phyloP scores from a whole-genome alignment of 1,140 invertebrate genomes.

The Helicoverpa armigera region DNA sequence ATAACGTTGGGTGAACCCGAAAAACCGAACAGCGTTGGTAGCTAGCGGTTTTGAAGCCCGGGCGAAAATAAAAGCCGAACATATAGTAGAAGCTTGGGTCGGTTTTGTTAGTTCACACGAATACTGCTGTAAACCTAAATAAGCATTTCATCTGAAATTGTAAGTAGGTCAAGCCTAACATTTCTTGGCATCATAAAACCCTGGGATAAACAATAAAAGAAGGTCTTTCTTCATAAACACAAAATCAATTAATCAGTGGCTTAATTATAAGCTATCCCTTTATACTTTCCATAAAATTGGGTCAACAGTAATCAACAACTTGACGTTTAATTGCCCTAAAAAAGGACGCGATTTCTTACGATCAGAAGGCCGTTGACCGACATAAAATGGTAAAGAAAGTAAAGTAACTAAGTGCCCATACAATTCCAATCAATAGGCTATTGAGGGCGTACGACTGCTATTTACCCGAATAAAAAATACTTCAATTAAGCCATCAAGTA shows the following conservation, averaged over 20 bases:
- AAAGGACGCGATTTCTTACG: slow-evolving; percentile 14
- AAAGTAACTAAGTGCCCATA: slow-evolving; percentile 20
- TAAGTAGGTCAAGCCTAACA: too few species aligned
- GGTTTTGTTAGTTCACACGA: too few species aligned
- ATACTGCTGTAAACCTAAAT: too few species aligned
- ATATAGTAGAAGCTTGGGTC: too few species aligned
- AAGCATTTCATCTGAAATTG: too few species aligned
- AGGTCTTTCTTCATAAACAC: not conserved
- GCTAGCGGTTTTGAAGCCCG: too few species aligned
- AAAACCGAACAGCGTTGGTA: too few species aligned
- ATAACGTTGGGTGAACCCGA: too few species aligned
- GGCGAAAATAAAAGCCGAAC: too few species aligned
- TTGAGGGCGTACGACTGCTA: slow-evolving; percentile 24
- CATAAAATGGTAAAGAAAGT: slow-evolving; percentile 14
- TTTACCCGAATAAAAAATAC: slow-evolving; percentile 14
- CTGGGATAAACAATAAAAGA: not conserved
- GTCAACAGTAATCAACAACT: slow-evolving; percentile 22
- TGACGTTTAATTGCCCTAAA: slow-evolving; percentile 13
- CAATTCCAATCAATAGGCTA: slow-evolving; percentile 16
- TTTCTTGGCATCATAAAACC: not conserved
- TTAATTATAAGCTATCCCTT: not conserved
- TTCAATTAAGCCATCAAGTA: not conserved
- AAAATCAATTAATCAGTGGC: not conserved
- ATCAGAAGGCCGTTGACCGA: not conserved
- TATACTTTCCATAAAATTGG: slow-evolving; percentile 10